A percentile compares a stretch with the other conserved stretches of the same genome.
phyloP scores from a whole-genome alignment of 2,797 vertebrate genomes.

The Lepidocolaptes lacrymiger region DNA sequence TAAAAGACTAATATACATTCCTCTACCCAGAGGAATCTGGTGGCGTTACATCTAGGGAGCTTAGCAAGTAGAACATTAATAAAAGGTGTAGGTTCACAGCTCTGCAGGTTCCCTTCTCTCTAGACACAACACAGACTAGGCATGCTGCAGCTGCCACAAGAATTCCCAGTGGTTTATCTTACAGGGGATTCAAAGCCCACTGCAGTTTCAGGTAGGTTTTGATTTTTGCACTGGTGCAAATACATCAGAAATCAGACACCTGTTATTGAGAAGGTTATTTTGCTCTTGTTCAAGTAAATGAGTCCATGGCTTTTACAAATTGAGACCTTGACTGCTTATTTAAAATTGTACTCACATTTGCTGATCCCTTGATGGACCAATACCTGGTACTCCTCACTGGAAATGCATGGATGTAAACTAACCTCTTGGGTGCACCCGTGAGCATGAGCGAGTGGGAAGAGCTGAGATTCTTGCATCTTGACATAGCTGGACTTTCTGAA shows the following conservation, averaged over 20 bases:
- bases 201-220: neutral
- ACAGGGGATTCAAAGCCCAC: neutral
- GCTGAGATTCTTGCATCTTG: constrained; percentile 77
- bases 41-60: neutral
- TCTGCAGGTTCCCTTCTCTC: neutral
- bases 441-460: constrained; percentile 58
- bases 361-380: neutral
- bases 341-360: neutral
- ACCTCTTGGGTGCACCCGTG: constrained; percentile 78
- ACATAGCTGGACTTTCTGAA: constrained; percentile 69
- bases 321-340: neutral
- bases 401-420: constrained; percentile 30
- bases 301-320: neutral
- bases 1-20: neutral
- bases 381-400: neutral
- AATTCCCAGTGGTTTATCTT: neutral
- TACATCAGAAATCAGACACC: neutral
- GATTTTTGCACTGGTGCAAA: neutral
- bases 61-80: neutral
- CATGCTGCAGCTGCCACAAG: neutral
- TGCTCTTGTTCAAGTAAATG: neutral
- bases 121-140: neutral
- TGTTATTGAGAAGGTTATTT: neutral
- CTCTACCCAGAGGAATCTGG: neutral
- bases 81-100: neutral